Percentiles rank a stretch among this genome's conserved stretches.
These are phyloP conservation scores for Cephus cinctus DNA, from an alignment of 1,140 invertebrate genomes.

Conservation along the genomic window DNA sequence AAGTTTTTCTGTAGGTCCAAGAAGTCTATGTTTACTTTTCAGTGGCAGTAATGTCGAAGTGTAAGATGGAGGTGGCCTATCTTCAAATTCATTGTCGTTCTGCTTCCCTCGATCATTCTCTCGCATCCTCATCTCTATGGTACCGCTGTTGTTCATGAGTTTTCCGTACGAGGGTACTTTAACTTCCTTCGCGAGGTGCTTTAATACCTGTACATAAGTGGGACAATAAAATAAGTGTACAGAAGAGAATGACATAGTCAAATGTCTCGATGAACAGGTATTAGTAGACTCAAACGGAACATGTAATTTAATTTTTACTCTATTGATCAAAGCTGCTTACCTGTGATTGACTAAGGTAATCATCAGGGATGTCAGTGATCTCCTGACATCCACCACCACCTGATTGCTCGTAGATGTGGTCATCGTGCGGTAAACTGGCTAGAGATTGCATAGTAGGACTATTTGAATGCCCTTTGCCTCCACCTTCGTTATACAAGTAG, in stretches of 20 bases:
- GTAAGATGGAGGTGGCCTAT: constrained; percentile 56
- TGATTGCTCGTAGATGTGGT: constrained; percentile 49
- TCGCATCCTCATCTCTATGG: constrained; percentile 40
- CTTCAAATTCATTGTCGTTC: constrained; percentile 47
- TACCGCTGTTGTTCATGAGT: constrained; percentile 35
- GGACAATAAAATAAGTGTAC: too few species aligned
- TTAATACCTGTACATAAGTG: constrained; percentile 78
- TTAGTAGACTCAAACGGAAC: too few species aligned
- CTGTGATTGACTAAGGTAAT: constrained; percentile 79
- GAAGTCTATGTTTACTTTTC: constrained; percentile 51
- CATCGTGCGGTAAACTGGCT: constrained; percentile 48
- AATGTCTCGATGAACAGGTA: too few species aligned
- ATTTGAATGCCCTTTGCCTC: constrained; percentile 54
- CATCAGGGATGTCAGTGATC: constrained; percentile 82
- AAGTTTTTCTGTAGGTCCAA: constrained; percentile 60
- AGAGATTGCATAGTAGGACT: constrained; percentile 52
- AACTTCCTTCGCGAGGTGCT: constrained; percentile 82
- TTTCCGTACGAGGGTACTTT: constrained; percentile 58
- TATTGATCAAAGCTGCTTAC: too few species aligned
- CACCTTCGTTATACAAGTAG: constrained; percentile 51
- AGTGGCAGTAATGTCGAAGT: constrained; percentile 47
- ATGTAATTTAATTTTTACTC: too few species aligned
- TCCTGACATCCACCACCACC: constrained; percentile 62
- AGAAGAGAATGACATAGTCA: too few species aligned
- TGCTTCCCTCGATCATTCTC: constrained; percentile 44